Evolutionary conservation across 1,140 invertebrate species (phyloP).

Genomic region (Psix sp.): DNA sequence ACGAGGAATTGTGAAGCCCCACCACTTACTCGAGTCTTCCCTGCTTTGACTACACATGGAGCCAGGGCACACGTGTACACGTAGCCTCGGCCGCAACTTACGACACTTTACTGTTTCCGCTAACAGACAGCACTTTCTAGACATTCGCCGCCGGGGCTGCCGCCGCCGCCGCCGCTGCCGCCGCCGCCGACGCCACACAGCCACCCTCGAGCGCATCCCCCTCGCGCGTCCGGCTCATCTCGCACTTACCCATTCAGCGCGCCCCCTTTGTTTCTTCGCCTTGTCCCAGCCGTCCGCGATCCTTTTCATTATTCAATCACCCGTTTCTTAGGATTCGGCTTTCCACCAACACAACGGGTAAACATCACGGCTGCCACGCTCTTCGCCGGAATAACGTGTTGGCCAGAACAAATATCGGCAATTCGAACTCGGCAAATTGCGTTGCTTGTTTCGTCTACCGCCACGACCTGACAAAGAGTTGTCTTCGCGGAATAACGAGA

Average conservation of each 20-base stretch:
- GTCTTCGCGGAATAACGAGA: too few species aligned
- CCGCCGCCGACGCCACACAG: conserved; percentile 12
- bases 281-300: too few species aligned
- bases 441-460: too few species aligned
- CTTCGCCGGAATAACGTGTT: too few species aligned
- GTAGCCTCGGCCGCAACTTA: conserved; percentile 35
- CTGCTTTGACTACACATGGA: conserved; percentile 61
- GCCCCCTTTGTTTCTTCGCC: background rate
- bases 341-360: too few species aligned
- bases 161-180: background rate
- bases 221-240: conserved; percentile 1
- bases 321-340: too few species aligned
- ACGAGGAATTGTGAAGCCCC: conserved; percentile 57
- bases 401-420: too few species aligned
- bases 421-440: too few species aligned
- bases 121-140: conserved; percentile 34
- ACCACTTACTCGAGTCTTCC: conserved; percentile 40
- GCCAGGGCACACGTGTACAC: conserved; percentile 60
- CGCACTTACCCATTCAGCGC: background rate
- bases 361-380: too few species aligned
- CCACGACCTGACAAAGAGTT: too few species aligned
- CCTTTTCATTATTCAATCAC: too few species aligned
- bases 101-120: conserved; percentile 39
- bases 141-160: conserved; percentile 18
- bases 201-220: conserved; percentile 12